Conservation (phyloP, 2,797 vertebrate species). For the Catamblyrhynchus diadema region DNA sequence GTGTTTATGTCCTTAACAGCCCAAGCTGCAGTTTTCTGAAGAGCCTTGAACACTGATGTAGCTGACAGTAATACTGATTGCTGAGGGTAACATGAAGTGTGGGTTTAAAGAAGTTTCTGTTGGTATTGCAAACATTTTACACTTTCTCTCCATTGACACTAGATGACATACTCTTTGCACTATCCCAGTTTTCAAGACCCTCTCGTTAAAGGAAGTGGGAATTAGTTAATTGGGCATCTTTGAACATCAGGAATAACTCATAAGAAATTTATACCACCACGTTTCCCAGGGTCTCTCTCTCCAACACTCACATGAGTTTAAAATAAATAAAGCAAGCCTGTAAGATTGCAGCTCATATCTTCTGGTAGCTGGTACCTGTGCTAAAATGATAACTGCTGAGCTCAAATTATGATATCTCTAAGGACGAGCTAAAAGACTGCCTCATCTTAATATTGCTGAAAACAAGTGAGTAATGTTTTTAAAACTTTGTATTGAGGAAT, state of each 20-base stretch:
- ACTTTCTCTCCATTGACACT: not conserved
- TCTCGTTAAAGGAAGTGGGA: not conserved
- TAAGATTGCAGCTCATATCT: not conserved
- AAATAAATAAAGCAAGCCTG: constrained; percentile 19
- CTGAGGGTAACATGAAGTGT: not conserved
- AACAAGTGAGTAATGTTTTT: constrained; percentile 34
- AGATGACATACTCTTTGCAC: not conserved
- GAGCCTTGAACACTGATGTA: not conserved
- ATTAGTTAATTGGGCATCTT: not conserved
- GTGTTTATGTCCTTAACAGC: not conserved
- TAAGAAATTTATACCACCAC: not conserved
- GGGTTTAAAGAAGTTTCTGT: not conserved
- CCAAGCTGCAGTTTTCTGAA: not conserved
- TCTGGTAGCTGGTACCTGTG: not conserved
- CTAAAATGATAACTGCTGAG: not conserved
- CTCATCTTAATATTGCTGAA: constrained; percentile 47
- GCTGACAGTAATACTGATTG: not conserved
- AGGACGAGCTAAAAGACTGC: constrained; percentile 26
- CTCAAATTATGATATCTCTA: constrained; percentile 26
- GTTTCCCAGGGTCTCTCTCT: not conserved
- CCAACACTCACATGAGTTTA: not conserved
- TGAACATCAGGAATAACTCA: not conserved
- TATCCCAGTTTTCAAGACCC: not conserved
- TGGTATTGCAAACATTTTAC: not conserved
- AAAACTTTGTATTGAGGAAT: constrained; percentile 38